phyloP scores from a whole-genome alignment of 92 coral and sea anemone species.

The Hydrozoanthus gracilis region DNA sequence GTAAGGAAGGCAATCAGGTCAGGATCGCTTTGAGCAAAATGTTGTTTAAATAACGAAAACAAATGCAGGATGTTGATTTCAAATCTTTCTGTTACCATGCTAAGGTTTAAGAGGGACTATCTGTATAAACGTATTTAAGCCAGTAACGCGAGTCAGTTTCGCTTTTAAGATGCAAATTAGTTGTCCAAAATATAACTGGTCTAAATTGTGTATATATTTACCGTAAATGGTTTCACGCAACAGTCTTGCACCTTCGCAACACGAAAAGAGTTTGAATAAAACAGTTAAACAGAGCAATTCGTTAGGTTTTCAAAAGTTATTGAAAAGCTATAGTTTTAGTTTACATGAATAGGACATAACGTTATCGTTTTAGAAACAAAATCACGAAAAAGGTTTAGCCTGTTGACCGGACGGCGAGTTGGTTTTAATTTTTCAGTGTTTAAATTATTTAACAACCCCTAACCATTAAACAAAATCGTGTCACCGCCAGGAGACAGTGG shows the following conservation, averaged over 20 bases:
- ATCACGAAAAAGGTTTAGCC: neutral
- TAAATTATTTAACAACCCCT: constrained; percentile 31
- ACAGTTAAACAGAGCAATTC: neutral
- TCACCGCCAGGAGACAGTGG: neutral
- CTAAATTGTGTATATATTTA: constrained; percentile 19
- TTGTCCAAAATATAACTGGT: constrained; percentile 16
- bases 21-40: constrained; percentile 30
- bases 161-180: constrained; percentile 33
- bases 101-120: neutral
- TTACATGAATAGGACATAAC: neutral
- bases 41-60: constrained; percentile 13
- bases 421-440: constrained; percentile 18
- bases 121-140: neutral
- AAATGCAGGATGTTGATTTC: constrained; percentile 19
- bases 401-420: constrained; percentile 15
- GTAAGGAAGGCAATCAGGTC: constrained; percentile 24
- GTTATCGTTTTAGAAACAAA: neutral
- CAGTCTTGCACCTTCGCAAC: neutral
- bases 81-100: neutral
- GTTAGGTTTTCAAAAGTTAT: neutral
- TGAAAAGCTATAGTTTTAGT: neutral
- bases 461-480: constrained; percentile 9
- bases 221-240: neutral
- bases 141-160: neutral
- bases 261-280: neutral